These are phyloP conservation scores for Penelope pileata DNA, from an alignment of 2,113 vertebrate genomes.

Conservation along the genomic window DNA sequence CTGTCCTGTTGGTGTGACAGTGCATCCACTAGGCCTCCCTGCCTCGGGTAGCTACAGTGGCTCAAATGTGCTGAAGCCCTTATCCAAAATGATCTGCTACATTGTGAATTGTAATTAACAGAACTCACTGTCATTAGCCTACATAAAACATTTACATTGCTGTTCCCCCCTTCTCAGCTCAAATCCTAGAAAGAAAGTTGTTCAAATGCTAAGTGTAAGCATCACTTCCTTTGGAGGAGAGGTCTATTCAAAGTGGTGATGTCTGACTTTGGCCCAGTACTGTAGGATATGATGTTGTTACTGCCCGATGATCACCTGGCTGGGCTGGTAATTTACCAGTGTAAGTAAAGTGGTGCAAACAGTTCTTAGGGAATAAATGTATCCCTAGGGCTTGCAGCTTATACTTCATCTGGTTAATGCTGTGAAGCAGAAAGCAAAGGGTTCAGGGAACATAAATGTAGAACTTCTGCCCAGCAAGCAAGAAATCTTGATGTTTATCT, in stretches of 20 bases:
- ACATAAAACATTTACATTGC: neutral
- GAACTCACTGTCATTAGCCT: neutral
- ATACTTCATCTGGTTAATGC: neutral
- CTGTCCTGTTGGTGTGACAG: neutral
- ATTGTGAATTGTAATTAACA: neutral
- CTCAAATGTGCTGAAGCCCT: neutral
- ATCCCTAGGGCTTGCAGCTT: neutral
- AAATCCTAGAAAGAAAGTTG: neutral
- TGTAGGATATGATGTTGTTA: neutral
- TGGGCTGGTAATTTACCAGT: neutral
- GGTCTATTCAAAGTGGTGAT: neutral
- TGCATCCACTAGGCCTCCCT: neutral
- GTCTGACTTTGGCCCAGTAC: neutral
- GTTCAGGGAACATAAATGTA: neutral
- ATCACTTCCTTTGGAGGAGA: neutral
- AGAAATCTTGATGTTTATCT: neutral
- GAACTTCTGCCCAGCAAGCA: neutral
- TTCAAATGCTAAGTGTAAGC: neutral
- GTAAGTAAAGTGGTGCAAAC: neutral
- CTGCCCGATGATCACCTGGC: neutral
- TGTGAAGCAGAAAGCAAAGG: neutral
- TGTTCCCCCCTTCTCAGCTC: too few species aligned
- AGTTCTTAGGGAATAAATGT: neutral
- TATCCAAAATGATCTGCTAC: neutral
- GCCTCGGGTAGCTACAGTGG: neutral